These are phyloP conservation scores for Rhinolophus sinicus DNA, from an alignment of 2,113 vertebrate genomes.

Conservation along the genomic window DNA sequence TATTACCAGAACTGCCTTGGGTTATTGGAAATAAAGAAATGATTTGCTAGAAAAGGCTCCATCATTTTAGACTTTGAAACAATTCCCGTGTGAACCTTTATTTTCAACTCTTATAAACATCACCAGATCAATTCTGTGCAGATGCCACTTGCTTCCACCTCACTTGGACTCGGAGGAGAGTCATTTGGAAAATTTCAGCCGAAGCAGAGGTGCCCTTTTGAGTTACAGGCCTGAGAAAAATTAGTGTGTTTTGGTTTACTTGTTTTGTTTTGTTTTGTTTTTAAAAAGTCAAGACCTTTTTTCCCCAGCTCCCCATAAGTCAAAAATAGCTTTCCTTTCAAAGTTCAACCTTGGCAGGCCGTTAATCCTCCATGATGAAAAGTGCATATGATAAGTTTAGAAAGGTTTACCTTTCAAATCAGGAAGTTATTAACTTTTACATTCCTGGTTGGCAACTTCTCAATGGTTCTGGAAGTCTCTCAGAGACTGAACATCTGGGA, in stretches of 20 bases:
- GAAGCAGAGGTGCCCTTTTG: conserved; percentile 66
- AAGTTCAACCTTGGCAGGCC: conserved; percentile 80
- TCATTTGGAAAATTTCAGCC: conserved; percentile 54
- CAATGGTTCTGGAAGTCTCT: background rate
- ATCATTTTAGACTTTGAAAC: background rate
- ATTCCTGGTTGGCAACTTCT: conserved; percentile 39
- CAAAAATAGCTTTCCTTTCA: conserved; percentile 80
- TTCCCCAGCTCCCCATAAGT: conserved; percentile 69
- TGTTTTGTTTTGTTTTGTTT: conserved; percentile 70
- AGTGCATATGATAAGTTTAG: conserved; percentile 56
- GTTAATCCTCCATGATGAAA: conserved; percentile 76
- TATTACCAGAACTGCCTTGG: background rate
- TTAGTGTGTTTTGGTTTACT: conserved; percentile 64
- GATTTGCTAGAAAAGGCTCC: background rate
- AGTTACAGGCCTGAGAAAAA: conserved; percentile 71
- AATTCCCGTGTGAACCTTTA: conserved; percentile 44
- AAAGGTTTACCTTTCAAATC: conserved; percentile 78
- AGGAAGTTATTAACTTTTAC: conserved; percentile 71
- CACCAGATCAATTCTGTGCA: conserved; percentile 16
- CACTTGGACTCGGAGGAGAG: background rate
- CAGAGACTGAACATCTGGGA: background rate
- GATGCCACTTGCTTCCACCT: background rate
- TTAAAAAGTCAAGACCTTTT: conserved; percentile 76
- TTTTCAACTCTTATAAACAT: conserved; percentile 62
- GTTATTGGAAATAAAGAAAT: conserved; percentile 28